Evolutionary conservation across 2,888 invertebrate species (phyloP).

Genomic region (Drosophila dives): DNA sequence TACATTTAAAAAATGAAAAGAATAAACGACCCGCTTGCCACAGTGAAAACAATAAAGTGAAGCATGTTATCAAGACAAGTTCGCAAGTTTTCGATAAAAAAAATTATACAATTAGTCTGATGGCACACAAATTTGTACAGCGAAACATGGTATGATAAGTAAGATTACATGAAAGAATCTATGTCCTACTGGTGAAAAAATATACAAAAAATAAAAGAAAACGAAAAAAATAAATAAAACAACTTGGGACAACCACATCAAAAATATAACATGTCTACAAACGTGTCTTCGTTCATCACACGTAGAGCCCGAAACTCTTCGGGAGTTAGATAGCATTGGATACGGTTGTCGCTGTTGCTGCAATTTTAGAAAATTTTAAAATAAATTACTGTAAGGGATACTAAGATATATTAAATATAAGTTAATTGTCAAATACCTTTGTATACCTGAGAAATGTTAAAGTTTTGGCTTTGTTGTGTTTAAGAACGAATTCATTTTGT

Average conservation of each 20-base stretch:
- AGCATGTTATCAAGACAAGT: conserved; percentile 1
- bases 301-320: conserved; percentile 64
- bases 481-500: neutral
- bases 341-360: conserved; percentile 43
- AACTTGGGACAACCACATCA: conserved; percentile 23
- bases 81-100: conserved; percentile 14
- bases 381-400: conserved; percentile 2
- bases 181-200: conserved; percentile 1
- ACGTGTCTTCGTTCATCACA: conserved; percentile 71
- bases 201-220: conserved; percentile 17
- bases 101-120: conserved; percentile 30
- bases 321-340: conserved; percentile 48
- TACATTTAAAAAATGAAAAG: conserved; percentile 19
- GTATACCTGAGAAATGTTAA: neutral
- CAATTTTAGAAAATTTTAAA: conserved; percentile 35
- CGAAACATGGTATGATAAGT: conserved; percentile 17
- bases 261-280: conserved; percentile 53
- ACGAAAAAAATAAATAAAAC: neutral
- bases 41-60: conserved; percentile 19
- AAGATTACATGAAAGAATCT: conserved; percentile 18
- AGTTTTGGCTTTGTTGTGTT: neutral
- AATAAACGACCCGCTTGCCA: conserved; percentile 8
- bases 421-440: neutral
- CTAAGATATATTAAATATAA: neutral
- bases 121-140: conserved; percentile 27